Evolutionary conservation across 2,888 invertebrate species (phyloP).

Genomic region (Troides helena): DNA sequence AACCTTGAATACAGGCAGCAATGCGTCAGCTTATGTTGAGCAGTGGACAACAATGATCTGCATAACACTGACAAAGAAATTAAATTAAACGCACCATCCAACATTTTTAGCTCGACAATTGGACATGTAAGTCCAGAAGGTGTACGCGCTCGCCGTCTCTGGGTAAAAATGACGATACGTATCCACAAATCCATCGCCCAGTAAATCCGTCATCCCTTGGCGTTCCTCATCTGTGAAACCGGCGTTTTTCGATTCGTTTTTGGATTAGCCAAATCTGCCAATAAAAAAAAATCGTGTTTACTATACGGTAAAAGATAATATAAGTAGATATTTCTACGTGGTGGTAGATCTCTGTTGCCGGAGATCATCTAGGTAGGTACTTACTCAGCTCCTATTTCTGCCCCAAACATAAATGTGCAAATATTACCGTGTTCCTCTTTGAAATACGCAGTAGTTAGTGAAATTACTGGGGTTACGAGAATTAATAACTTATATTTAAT

Average conservation of each 20-base stretch:
- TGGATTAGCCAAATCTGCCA: slow-evolving; percentile 93
- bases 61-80: neutral
- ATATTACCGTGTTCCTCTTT: too few species aligned
- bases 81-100: slow-evolving; percentile 87
- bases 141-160: slow-evolving; percentile 89
- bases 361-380: too few species aligned
- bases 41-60: too few species aligned
- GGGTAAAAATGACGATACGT: slow-evolving; percentile 93
- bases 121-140: slow-evolving; percentile 97
- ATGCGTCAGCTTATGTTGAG: too few species aligned
- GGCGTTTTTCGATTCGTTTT: slow-evolving; percentile 94
- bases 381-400: too few species aligned
- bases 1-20: too few species aligned
- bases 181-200: slow-evolving; percentile 92
- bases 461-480: too few species aligned
- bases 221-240: slow-evolving; percentile 98
- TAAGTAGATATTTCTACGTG: too few species aligned
- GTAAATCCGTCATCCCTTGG: slow-evolving; percentile 91
- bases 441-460: too few species aligned
- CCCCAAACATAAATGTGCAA: too few species aligned
- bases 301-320: neutral
- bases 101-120: slow-evolving; percentile 93
- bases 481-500: too few species aligned
- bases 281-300: neutral
- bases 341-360: too few species aligned